These are phyloP conservation scores for Probaryconus sp. DNA, from an alignment of 1,140 invertebrate genomes.

Conservation along the genomic window DNA sequence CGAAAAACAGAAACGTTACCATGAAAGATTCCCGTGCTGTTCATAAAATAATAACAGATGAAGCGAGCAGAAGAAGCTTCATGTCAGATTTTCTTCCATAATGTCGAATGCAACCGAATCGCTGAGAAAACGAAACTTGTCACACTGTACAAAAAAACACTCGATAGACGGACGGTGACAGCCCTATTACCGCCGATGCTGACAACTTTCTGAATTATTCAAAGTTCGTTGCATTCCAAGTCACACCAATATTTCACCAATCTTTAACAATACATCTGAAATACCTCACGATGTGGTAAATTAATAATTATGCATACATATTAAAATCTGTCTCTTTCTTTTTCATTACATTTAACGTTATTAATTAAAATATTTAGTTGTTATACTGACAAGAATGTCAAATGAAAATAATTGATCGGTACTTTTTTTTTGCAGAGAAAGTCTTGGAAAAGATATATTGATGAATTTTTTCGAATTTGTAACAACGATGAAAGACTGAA, in stretches of 20 bases:
- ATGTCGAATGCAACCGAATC: slow-evolving; percentile 11
- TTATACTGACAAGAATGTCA: no score
- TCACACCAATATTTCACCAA: slow-evolving; percentile 18
- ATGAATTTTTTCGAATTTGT: no score
- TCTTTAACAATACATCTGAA: slow-evolving; percentile 26
- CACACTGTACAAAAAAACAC: slow-evolving; percentile 39
- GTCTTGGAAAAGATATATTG: no score
- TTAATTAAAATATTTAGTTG: no score
- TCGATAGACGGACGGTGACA: slow-evolving; percentile 19
- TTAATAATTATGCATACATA: no score
- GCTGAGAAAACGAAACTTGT: slow-evolving; percentile 19
- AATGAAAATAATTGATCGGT: no score
- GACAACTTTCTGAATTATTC: slow-evolving; percentile 45
- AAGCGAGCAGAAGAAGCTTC: slow-evolving; percentile 13
- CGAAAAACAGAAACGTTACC: slow-evolving; percentile 28
- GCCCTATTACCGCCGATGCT: slow-evolving; percentile 15
- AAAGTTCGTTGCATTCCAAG: slow-evolving; percentile 33
- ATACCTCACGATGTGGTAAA: no score
- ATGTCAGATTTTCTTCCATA: slow-evolving; percentile 28
- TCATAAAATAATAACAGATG: slow-evolving; percentile 24
- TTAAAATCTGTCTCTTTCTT: no score
- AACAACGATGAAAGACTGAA: no score
- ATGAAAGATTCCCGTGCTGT: slow-evolving; percentile 32
- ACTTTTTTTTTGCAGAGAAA: no score
- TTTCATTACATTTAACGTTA: no score